A percentile compares a stretch with the other conserved stretches of the same genome.
Conservation (phyloP, 2,113 vertebrate species). For the Scopus umbretta region DNA sequence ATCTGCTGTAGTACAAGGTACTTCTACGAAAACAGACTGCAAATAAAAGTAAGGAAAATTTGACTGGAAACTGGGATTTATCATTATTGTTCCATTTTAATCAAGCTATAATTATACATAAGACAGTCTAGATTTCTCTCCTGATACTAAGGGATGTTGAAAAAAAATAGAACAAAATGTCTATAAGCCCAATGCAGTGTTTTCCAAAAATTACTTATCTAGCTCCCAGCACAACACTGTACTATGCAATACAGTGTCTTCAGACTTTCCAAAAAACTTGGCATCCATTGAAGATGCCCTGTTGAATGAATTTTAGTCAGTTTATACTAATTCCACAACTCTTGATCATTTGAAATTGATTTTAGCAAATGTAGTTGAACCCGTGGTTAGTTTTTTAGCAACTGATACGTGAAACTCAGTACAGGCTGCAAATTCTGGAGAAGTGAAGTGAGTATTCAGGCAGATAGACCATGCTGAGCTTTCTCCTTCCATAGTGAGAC, state of each 20-base stretch:
- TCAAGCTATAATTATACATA: background rate
- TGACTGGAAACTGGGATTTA: background rate
- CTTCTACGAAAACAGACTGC: background rate
- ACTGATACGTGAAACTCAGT: background rate
- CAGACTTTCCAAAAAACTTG: background rate
- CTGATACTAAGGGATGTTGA: background rate
- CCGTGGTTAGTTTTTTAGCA: background rate
- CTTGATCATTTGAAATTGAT: background rate
- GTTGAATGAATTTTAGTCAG: background rate
- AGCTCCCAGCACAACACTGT: background rate
- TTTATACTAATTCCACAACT: background rate
- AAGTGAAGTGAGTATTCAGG: background rate
- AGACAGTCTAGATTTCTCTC: background rate
- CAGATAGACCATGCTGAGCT: background rate
- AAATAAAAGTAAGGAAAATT: background rate
- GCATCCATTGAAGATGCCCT: background rate
- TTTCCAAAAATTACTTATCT: background rate
- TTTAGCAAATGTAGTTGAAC: background rate
- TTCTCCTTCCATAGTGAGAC: background rate
- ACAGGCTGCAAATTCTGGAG: background rate
- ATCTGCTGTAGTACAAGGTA: background rate
- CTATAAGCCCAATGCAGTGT: background rate
- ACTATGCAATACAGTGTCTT: background rate
- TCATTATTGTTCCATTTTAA: background rate
- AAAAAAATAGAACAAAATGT: background rate